These are phyloP conservation scores for Pelodiscus sinensis DNA, from an alignment of 2,113 vertebrate species.

Conservation along the genomic window DNA sequence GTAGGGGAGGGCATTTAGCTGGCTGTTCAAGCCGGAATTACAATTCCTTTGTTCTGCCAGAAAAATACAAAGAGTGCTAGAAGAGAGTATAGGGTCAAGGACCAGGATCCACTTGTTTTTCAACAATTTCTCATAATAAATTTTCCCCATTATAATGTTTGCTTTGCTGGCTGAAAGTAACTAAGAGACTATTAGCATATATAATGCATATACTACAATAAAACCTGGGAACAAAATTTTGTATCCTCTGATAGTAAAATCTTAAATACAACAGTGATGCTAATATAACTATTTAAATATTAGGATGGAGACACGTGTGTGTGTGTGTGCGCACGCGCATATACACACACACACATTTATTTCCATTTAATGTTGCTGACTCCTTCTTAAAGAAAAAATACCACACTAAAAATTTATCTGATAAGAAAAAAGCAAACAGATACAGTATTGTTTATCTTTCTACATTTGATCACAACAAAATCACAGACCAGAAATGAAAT, in stretches of 20 bases:
- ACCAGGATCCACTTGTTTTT: not conserved
- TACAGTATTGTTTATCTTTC: not conserved
- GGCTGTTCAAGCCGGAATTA: not conserved
- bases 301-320: too few species aligned
- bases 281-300: not conserved
- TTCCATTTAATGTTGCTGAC: not conserved
- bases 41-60: not conserved
- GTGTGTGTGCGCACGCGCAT: too few species aligned
- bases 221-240: not conserved
- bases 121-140: not conserved
- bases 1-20: not conserved
- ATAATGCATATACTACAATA: not conserved
- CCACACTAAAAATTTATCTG: not conserved
- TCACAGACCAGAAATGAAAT: conserved; percentile 18
- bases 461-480: conserved; percentile 8
- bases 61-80: not conserved
- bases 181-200: not conserved
- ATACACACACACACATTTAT: too few species aligned
- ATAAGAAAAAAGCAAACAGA: not conserved
- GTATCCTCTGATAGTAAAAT: not conserved
- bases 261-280: not conserved
- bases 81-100: too few species aligned
- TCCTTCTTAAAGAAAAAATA: not conserved
- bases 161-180: not conserved
- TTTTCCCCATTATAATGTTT: not conserved